Base-by-base conservation (phyloP, 2,888 invertebrate species). In the Pilophorus perplexus region DNA sequence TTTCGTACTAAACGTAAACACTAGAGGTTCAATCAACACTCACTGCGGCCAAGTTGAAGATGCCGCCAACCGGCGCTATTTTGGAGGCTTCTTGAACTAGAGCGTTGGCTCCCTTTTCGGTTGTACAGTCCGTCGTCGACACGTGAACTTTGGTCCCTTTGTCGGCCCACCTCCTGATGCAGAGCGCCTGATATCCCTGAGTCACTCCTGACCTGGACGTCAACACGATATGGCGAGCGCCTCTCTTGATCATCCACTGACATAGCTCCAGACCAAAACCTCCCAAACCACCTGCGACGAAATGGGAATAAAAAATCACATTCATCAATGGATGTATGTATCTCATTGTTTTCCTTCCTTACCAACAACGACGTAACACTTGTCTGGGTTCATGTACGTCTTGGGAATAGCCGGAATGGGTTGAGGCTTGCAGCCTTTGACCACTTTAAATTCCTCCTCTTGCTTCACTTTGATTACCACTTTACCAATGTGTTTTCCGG, bases 401-500 rank as follows among this genome's bases (percentile, higher is more conserved):
- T 92, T 84, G 12, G 95, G 93, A 20, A 84, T 79, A 28, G 93
- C 84, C 20, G 84, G 79, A 20, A 94, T 84, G 1, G 85, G 80
- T 73, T 85, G 85, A 1, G 85, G 81, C 72, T 79, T 78, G 6
- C 80, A 70, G 0, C 79, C 74, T 46, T 73, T 76, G 67, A 64
- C 71, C 0, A 78, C 74, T 69, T 46, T 71, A 46, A 78, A 75
- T 1, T 79, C 73, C 76, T 92, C 91, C 78, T 94, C 94, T 25
- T 88, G 85, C 67, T 92, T 84, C 67, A 96, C 87, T 78, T 94
- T 90, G 72, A 97, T 78, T 55, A 96, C 77, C 55, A 97, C 96
- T 82, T 98, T 98, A 73, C 97, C 97, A 74, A 97, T 93, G 79
- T 98, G 97, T 77, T 92, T 93, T 69, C 97, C 97, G 5, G 92